Evolutionary conservation across 2,888 invertebrate genomes (phyloP).

Genomic region (Eubasilissa splendida): DNA sequence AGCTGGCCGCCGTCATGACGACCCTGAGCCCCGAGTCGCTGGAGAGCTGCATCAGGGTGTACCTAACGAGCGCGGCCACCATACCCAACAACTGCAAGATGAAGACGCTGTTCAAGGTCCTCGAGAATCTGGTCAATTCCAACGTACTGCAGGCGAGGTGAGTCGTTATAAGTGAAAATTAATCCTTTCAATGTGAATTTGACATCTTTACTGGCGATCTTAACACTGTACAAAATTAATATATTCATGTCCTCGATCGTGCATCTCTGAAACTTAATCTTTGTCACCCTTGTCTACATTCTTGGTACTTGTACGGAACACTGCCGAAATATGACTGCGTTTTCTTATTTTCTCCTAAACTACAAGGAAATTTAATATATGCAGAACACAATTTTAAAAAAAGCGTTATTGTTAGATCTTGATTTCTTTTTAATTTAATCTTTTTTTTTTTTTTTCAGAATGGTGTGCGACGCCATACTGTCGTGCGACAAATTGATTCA

Average conservation of each 20-base stretch:
- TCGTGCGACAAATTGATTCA: slow-evolving; percentile 87
- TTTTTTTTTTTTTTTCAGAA: slow-evolving; percentile 68
- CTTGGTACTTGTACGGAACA: too few relatives aligned
- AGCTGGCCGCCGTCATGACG: slow-evolving; percentile 78
- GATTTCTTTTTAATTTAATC: background rate
- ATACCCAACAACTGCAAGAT: slow-evolving; percentile 84
- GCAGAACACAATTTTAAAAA: too few relatives aligned
- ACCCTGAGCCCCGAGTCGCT: slow-evolving; percentile 80
- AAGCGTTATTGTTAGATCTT: too few relatives aligned
- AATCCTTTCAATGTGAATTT: too few relatives aligned
- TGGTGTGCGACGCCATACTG: slow-evolving; percentile 90
- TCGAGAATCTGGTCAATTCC: slow-evolving; percentile 83
- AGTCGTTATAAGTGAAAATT: slow-evolving; percentile 39
- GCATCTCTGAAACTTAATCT: too few relatives aligned
- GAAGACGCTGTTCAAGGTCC: slow-evolving; percentile 81
- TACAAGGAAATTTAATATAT: too few relatives aligned
- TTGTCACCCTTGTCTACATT: too few relatives aligned
- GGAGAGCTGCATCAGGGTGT: slow-evolving; percentile 83
- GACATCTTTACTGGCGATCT: too few relatives aligned
- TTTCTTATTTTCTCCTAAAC: too few relatives aligned
- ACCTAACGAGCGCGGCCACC: slow-evolving; percentile 80
- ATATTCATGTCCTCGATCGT: too few relatives aligned
- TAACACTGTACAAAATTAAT: too few relatives aligned
- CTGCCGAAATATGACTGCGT: too few relatives aligned
- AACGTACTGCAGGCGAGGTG: slow-evolving; percentile 85